Percentiles rank a stretch among this genome's conserved stretches.
Conservation (phyloP, 2,113 vertebrate genomes). For the Delphinus delphis region DNA sequence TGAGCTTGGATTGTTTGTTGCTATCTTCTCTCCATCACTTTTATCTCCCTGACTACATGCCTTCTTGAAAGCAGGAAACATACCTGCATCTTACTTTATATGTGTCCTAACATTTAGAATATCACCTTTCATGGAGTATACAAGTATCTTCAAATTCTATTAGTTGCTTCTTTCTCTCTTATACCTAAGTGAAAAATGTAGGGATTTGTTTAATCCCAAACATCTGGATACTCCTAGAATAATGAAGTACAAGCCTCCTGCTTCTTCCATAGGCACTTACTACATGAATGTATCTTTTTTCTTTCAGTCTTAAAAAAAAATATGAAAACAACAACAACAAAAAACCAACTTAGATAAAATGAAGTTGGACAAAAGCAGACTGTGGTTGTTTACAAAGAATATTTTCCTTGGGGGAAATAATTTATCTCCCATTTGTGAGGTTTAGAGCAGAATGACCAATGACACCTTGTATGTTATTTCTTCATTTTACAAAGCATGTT, state of each 20-base stretch:
- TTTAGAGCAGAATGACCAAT: neutral
- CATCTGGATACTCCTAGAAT: neutral
- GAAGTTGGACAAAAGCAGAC: neutral
- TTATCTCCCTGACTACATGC: neutral
- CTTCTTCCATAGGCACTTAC: neutral
- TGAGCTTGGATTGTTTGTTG: neutral
- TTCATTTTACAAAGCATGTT: neutral
- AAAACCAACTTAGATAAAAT: neutral
- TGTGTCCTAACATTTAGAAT: neutral
- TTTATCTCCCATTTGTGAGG: neutral
- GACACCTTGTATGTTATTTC: neutral
- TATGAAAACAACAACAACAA: no score
- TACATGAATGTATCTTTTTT: neutral
- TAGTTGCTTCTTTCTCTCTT: neutral
- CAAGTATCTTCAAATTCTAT: neutral
- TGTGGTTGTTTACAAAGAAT: neutral
- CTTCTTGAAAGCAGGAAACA: conserved; percentile 6
- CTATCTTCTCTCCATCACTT: neutral
- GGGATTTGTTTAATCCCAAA: neutral
- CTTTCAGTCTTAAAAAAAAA: neutral
- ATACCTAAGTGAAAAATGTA: neutral
- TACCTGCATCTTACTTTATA: neutral
- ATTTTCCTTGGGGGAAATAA: conserved; percentile 1
- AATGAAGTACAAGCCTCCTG: neutral
- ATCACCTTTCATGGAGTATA: neutral